These are phyloP conservation scores for Pterocles orientalis DNA, from an alignment of 2,113 vertebrate genomes.

Conservation along the genomic window DNA sequence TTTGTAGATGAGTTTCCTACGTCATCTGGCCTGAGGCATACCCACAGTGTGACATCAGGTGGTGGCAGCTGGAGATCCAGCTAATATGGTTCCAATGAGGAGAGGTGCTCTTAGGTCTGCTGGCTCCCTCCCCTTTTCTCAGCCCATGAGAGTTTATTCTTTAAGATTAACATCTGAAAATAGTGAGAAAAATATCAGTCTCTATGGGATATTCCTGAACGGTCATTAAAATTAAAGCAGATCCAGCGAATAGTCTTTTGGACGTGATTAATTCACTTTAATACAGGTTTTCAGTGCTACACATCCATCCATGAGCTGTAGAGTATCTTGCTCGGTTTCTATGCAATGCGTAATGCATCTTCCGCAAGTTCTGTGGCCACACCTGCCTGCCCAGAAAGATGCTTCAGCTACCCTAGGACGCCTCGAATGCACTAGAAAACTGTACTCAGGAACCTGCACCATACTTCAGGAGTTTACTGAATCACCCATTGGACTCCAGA, in stretches of 20 bases:
- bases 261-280: not conserved
- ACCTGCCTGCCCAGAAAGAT: not conserved
- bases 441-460: not conserved
- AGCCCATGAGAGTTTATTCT: not conserved
- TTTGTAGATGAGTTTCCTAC: not conserved
- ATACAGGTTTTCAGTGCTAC: fast-evolving
- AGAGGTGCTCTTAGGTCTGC: not conserved
- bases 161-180: not conserved
- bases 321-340: not conserved
- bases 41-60: not conserved
- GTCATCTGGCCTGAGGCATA: fast-evolving
- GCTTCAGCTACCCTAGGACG: not conserved
- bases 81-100: fast-evolving
- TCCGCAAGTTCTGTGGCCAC: not conserved
- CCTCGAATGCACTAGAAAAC: not conserved
- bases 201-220: not conserved
- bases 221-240: not conserved
- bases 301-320: not conserved
- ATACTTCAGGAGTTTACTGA: not conserved
- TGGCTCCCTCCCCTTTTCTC: not conserved
- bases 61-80: not conserved
- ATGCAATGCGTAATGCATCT: not conserved
- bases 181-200: not conserved
- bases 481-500: not conserved
- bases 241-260: not conserved